A percentile compares a stretch with the other conserved stretches of the same genome.
These are phyloP conservation scores for Buphagus erythrorhynchus DNA, from an alignment of 2,797 vertebrate species.

Conservation along the genomic window DNA sequence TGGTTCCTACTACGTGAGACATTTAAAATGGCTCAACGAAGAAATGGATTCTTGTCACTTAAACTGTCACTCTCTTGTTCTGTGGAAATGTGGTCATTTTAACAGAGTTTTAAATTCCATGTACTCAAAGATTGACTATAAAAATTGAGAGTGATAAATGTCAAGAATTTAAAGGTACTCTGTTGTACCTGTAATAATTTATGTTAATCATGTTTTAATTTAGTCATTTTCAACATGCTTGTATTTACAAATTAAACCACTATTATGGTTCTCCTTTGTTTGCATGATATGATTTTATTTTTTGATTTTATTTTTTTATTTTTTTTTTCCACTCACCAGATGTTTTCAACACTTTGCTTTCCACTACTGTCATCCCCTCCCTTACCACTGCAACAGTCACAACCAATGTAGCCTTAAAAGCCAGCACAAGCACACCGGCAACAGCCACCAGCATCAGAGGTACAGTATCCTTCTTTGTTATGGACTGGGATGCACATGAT, in stretches of 20 bases:
- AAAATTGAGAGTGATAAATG: slow-evolving; percentile 71
- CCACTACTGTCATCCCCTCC: slow-evolving; percentile 93
- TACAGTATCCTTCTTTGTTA: slow-evolving; percentile 89
- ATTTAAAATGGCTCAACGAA: slow-evolving; percentile 76
- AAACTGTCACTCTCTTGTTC: slow-evolving; percentile 74
- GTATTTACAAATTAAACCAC: slow-evolving; percentile 79
- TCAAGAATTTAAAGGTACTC: slow-evolving; percentile 50
- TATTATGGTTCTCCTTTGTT: slow-evolving; percentile 80
- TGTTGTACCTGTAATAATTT: slow-evolving; percentile 69
- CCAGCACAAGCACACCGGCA: slow-evolving; percentile 89
- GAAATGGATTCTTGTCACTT: slow-evolving; percentile 81
- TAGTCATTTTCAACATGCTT: slow-evolving; percentile 72
- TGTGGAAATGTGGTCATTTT: slow-evolving; percentile 42
- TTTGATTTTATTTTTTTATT: slow-evolving; percentile 80
- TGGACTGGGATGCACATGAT: slow-evolving; percentile 62
- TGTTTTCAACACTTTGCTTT: slow-evolving; percentile 91
- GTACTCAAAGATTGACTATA: slow-evolving; percentile 25
- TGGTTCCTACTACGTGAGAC: slow-evolving; percentile 69
- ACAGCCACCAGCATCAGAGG: slow-evolving; percentile 88
- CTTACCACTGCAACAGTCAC: slow-evolving; percentile 93
- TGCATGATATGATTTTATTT: slow-evolving; percentile 87
- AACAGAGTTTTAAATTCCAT: slow-evolving; percentile 31
- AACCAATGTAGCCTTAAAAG: slow-evolving; percentile 90
- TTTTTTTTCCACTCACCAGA: slow-evolving; percentile 94
- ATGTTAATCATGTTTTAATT: slow-evolving; percentile 76